These are phyloP conservation scores for Lamprologus speciosus DNA, from an alignment of 2,113 vertebrate species.

Conservation along the genomic window DNA sequence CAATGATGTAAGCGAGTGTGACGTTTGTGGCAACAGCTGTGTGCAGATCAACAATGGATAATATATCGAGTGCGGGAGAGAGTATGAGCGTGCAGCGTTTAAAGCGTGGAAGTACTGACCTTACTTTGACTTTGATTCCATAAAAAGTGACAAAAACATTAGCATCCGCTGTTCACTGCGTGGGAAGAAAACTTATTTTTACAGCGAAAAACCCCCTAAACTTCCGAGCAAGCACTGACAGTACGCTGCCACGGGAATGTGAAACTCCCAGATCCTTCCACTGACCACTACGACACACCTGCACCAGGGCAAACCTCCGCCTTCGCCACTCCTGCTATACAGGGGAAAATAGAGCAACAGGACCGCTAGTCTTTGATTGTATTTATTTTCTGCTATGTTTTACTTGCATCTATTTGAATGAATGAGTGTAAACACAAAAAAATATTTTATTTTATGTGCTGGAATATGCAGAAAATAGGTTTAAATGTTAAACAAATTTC, in stretches of 20 bases:
- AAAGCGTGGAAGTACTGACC: not conserved
- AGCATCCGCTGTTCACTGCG: rapidly evolving
- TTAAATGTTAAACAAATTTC: not conserved
- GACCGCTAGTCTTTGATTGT: too few species aligned
- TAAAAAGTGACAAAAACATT: not conserved
- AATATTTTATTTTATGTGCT: not conserved
- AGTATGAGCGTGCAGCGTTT: not conserved
- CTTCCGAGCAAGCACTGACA: not conserved
- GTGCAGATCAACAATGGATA: not conserved
- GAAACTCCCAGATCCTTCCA: not conserved
- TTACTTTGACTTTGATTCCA: not conserved
- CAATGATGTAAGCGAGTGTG: rapidly evolving
- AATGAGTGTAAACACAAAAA: not conserved
- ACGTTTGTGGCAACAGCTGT: rapidly evolving
- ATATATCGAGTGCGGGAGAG: not conserved
- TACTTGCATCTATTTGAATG: too few species aligned
- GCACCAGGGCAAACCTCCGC: not conserved
- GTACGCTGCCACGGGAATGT: not conserved
- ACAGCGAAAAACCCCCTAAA: not conserved
- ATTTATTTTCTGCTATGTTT: too few species aligned
- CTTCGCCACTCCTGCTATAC: too few species aligned
- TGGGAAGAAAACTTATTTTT: not conserved
- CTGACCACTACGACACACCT: not conserved
- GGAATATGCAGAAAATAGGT: not conserved
- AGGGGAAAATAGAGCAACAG: too few species aligned